Percentiles rank a stretch among this genome's conserved stretches.
These are phyloP conservation scores for Lacanobia oleracea DNA, from an alignment of 2,888 invertebrate species.

Conservation along the genomic window DNA sequence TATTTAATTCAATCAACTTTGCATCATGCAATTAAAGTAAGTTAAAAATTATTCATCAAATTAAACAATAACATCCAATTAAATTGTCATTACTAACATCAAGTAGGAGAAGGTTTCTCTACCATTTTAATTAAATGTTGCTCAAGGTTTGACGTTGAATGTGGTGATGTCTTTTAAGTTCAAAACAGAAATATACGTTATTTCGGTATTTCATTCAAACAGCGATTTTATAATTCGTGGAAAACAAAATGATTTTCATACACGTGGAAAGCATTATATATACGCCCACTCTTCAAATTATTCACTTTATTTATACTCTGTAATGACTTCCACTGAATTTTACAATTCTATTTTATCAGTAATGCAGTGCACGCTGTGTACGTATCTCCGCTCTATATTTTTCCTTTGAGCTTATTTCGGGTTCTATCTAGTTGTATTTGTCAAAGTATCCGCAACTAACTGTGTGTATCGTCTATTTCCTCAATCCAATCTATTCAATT, in stretches of 20 bases:
- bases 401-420: constrained; percentile 3
- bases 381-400: constrained; percentile 8
- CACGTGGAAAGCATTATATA: not conserved
- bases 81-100: not conserved
- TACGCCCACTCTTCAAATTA: not conserved
- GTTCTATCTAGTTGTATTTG: constrained; percentile 13
- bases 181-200: not conserved
- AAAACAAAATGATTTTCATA: not conserved
- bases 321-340: not conserved
- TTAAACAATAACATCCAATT: too few species aligned
- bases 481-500: constrained; percentile 36
- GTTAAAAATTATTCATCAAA: too few species aligned
- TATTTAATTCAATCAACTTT: too few species aligned
- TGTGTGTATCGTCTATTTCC: constrained; percentile 27
- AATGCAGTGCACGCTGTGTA: not conserved
- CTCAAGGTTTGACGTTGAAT: not conserved
- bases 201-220: not conserved
- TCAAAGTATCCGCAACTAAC: constrained; percentile 21
- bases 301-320: not conserved
- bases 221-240: too few species aligned
- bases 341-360: not conserved
- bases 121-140: not conserved
- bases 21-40: too few species aligned
- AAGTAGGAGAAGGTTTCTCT: not conserved
- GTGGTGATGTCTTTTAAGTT: not conserved